Evolutionary conservation across 2,888 invertebrate genomes (phyloP).

Genomic region (Strigamia crassipes): DNA sequence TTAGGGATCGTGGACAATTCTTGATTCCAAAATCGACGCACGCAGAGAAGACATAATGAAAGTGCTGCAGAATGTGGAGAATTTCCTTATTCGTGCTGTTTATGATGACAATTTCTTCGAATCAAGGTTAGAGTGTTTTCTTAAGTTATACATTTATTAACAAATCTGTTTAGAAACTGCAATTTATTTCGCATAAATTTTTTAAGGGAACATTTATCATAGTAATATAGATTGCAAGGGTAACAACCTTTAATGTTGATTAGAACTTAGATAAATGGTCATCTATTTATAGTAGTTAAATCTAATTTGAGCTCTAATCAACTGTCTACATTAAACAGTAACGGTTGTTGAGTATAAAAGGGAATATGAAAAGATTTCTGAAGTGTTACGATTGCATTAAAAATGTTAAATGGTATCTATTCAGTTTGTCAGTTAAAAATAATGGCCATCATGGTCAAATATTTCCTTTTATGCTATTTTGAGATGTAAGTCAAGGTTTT

Average conservation of each 20-base stretch:
- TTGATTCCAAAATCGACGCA: constrained; percentile 66
- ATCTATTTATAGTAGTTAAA: no score
- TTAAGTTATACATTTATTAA: no score
- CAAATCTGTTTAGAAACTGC: no score
- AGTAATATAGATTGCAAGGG: neutral
- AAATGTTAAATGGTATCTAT: neutral
- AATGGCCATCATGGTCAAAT: neutral
- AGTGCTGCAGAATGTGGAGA: constrained; percentile 83
- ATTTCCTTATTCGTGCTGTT: constrained; percentile 70
- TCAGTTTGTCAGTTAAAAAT: neutral
- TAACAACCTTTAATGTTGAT: neutral
- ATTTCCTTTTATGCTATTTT: neutral
- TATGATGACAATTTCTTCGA: constrained; percentile 53
- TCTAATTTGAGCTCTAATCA: no score
- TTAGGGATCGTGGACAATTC: constrained; percentile 63
- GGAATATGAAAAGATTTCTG: neutral
- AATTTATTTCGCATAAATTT: no score
- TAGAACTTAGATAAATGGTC: neutral
- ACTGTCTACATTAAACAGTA: no score
- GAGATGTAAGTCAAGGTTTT: neutral
- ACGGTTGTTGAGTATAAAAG: neutral
- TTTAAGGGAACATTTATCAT: neutral
- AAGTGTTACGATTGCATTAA: neutral
- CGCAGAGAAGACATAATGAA: constrained; percentile 89
- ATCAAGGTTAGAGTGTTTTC: constrained; percentile 51